These are phyloP conservation scores for Tokudaia tokunoshimensis DNA, from an alignment of 2,797 vertebrate species.

Conservation along the genomic window DNA sequence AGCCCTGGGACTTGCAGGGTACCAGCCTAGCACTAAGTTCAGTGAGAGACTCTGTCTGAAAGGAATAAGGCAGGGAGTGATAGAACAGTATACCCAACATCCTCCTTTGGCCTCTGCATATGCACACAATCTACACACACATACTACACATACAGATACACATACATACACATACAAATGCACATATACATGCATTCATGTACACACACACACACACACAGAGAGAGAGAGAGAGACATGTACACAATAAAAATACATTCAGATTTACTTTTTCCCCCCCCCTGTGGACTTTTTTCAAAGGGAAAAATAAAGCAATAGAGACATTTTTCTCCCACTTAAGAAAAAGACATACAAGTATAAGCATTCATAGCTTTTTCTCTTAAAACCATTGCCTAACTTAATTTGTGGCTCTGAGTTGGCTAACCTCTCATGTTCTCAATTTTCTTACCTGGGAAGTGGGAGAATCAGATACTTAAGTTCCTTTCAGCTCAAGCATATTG, in stretches of 20 bases:
- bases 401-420: slow-evolving; percentile 27
- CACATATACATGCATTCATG: not conserved
- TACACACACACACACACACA: too few species aligned
- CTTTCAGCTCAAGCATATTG: not conserved
- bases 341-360: not conserved
- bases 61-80: not conserved
- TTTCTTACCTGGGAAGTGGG: slow-evolving; percentile 43
- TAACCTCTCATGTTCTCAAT: not conserved
- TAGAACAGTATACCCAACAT: not conserved
- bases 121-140: not conserved
- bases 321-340: not conserved
- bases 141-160: not conserved
- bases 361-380: not conserved
- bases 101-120: not conserved
- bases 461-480: not conserved
- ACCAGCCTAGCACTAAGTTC: too few species aligned
- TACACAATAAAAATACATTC: not conserved
- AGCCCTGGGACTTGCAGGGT: not conserved
- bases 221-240: not conserved
- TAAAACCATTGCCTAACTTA: slow-evolving; percentile 39
- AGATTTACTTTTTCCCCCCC: not conserved
- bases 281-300: slow-evolving; percentile 7
- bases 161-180: not conserved
- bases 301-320: not conserved
- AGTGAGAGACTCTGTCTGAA: not conserved